Evolutionary conservation across 2,113 vertebrate genomes (phyloP), one percentile per base, ranked within the genome.

Genomic region (Heliornis fulica): DNA sequence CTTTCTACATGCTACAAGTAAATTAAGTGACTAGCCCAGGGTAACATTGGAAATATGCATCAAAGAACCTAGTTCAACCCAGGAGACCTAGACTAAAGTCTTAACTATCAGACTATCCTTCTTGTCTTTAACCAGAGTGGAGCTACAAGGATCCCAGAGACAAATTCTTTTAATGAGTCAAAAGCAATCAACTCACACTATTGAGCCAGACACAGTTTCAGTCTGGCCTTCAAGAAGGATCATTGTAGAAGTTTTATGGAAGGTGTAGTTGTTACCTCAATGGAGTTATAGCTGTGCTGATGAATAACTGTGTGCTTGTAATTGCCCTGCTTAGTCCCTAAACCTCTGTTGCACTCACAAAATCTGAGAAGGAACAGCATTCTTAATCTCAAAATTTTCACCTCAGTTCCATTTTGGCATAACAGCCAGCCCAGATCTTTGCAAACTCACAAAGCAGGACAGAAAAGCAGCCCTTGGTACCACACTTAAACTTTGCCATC

Each of bases 401-500:
- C 65, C 22, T 41, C 65, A 54, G 82, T 79, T 87, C 72, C 82
- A 90, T 93, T 94, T 83, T 38, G 61, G 71, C 61, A 92, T 70
- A 54, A 90, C 41, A 60, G 11, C 17, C 32, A 59, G 28, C 53
- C 65, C 78, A 79, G 40, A 36, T 65, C 51, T 81, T 74, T 66
- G 41, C 41, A 83, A 91, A 90, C 48, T 60, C 64, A 45, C 57
- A 90, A 90, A 70, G 65, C 41, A 64, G 36, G 11, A 78, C 46
- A 65, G 22, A 89, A 84, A 94, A 81, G 56, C 38, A 86, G 45
- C 19, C 83, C 54, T 78, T 95, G 59, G 86, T 79, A 90, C 29
- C 8, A 38, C 81, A 71, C 50, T 91, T 94, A 96, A 95, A 93
- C 40, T 87, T 89, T 50, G 54, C 46, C 95, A 89, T 86, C 56